Evolutionary conservation across 2,888 invertebrate species (phyloP), one percentile per base, ranked within the genome.

Genomic region (Apamea epomidion): DNA sequence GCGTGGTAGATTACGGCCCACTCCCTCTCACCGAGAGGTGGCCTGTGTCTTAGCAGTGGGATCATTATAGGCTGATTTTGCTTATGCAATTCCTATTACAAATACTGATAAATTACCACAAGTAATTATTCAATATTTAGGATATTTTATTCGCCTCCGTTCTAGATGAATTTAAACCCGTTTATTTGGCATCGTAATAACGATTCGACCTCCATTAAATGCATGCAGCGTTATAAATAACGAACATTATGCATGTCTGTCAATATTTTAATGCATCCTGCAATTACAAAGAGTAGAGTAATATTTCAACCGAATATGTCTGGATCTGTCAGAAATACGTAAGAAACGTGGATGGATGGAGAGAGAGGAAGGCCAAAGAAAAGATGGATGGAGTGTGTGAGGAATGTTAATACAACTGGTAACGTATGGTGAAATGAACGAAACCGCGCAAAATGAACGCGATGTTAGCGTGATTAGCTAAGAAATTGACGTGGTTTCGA

Each of bases 261-360:
- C 73, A 77, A 75, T 80, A 69, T 51, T 73, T 81, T 62, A 76
- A 71, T 70, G 67, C 51, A 84, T 78, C 77, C 81, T 78, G 70
- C 65, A 83, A 77, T 80, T 72, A 75, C 37, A 29, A 67, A 76
- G 45, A 58, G 21, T 62, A 68, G 48, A 10, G 60, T 51, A 71
- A 65, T 76, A 71, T 54, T 76, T 85, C 32, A 74, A 83, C 12
- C 21, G 16, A 65, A n/a, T 60, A 68, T 25, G 16, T 67, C 7
- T 37, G 18, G 58, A 72, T 64, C 6, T 37, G 48, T 48, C 10
- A 16, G 48, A 60, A 29, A 62, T 69, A 42, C 54, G 18, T 68
- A 65, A 65, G 37, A 21, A 21, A 21, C 21, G 12, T 25, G 18
- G 32, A 65, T 65, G 1, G 65, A 65, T 12, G 32, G 12, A 37